phyloP scores from a whole-genome alignment of 2,113 vertebrate genomes.

The Alaudala cheleensis region DNA sequence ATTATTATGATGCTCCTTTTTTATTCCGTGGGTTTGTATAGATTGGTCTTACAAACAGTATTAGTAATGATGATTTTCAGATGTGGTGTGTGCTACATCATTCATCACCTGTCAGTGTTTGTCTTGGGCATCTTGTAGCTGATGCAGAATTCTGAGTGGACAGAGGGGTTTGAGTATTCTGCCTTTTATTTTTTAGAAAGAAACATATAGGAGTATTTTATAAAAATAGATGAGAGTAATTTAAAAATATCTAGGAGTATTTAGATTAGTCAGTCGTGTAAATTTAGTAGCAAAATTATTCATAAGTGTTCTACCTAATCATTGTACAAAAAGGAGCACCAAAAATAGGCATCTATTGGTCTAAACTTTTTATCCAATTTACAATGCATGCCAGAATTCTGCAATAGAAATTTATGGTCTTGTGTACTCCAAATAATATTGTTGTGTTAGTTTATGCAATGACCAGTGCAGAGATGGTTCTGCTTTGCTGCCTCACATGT shows the following conservation, averaged over 20 bases:
- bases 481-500: neutral
- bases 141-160: neutral
- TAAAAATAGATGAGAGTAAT: neutral
- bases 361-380: neutral
- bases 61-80: neutral
- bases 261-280: neutral
- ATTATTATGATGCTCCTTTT: neutral
- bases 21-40: neutral
- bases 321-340: neutral
- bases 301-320: neutral
- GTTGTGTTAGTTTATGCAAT: neutral
- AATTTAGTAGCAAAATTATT: neutral
- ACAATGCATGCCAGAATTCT: neutral
- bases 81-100: neutral
- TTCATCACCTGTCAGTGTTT: neutral
- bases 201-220: neutral
- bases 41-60: neutral
- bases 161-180: neutral
- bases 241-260: neutral
- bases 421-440: neutral
- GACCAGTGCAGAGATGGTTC: neutral
- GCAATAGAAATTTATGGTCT: neutral
- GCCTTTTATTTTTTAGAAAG: neutral
- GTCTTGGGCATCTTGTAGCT: neutral
- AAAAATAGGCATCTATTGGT: neutral